These are phyloP conservation scores for Ancistrus triradiatus DNA, from an alignment of 2,113 vertebrate species.

Conservation along the genomic window DNA sequence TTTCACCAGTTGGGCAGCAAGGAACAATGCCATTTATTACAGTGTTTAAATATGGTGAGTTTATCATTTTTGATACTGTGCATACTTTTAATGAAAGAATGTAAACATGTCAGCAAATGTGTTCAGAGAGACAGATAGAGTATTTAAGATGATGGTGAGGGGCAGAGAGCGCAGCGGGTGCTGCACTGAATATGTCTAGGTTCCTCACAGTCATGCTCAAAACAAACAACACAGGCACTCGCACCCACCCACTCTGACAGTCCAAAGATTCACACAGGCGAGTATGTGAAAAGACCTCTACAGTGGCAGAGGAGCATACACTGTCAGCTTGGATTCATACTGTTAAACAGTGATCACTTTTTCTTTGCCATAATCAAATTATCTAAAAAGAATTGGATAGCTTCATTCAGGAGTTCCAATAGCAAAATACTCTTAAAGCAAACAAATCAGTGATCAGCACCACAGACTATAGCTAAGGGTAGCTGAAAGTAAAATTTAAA, in stretches of 20 bases:
- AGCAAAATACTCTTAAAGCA: neutral
- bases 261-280: slow-evolving; percentile 1
- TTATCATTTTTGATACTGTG: slow-evolving; percentile 18
- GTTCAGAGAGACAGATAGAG: neutral
- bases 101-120: slow-evolving; percentile 21
- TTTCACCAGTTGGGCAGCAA: too few relatives aligned
- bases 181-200: slow-evolving; percentile 32
- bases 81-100: slow-evolving; percentile 16
- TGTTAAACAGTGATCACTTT: slow-evolving; percentile 18
- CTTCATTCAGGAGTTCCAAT: neutral
- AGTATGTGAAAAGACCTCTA: slow-evolving; percentile 1
- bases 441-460: too few relatives aligned
- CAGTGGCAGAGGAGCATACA: neutral
- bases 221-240: slow-evolving; percentile 27
- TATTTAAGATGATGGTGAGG: slow-evolving; percentile 10
- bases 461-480: too few relatives aligned
- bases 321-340: neutral
- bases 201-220: slow-evolving; percentile 23
- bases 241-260: slow-evolving; percentile 21
- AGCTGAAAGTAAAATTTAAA: too few relatives aligned
- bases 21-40: too few relatives aligned
- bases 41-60: slow-evolving; percentile 1
- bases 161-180: slow-evolving; percentile 18
- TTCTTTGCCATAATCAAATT: neutral
- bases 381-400: neutral